Evolutionary conservation across 2,797 vertebrate species (phyloP).

Genomic region (Coendou prehensilis): DNA sequence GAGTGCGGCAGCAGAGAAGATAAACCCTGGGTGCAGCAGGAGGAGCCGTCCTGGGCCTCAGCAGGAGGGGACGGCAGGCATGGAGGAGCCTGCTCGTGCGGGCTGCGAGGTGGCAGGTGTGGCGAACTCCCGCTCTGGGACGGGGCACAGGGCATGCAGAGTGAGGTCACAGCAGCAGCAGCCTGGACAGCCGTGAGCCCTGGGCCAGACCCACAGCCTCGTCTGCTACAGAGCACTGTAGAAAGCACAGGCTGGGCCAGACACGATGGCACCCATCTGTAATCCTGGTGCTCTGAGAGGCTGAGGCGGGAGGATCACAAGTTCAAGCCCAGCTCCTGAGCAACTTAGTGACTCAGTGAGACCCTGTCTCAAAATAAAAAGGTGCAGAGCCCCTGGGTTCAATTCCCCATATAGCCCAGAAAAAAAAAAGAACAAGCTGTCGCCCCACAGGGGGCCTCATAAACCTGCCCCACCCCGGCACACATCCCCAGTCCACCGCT

Average conservation of each 20-base stretch:
- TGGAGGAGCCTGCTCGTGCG: background rate
- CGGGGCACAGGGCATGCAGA: background rate
- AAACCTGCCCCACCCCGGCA: background rate
- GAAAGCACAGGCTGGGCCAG: background rate
- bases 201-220: background rate
- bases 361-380: background rate
- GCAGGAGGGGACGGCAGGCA: background rate
- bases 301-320: background rate
- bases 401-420: background rate
- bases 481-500: background rate
- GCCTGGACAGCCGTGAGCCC: background rate
- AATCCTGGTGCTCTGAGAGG: background rate
- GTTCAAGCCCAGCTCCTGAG: background rate
- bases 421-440: background rate
- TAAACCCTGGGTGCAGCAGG: background rate
- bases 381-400: background rate
- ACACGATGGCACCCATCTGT: background rate
- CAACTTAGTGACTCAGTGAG: background rate
- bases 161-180: background rate
- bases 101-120: too few relatives aligned
- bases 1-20: background rate
- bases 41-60: background rate
- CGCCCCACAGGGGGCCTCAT: background rate
- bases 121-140: background rate
- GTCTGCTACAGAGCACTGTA: background rate